Evolutionary conservation across 2,113 vertebrate species (phyloP), one percentile per base, ranked within the genome.

Genomic region (Macquaria australasica): DNA sequence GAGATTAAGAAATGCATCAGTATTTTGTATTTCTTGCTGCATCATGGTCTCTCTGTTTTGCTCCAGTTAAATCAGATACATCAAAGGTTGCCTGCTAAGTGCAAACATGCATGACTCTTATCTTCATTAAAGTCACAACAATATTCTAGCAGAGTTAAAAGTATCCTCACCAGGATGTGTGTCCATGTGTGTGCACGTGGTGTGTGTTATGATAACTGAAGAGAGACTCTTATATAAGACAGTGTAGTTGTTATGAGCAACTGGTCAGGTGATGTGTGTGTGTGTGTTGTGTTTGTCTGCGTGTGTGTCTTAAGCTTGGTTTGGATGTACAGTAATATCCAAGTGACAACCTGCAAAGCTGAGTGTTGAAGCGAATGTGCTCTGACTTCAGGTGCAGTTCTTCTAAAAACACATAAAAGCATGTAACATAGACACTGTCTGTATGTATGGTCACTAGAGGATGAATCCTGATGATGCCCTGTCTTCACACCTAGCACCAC

Each of bases 161-260:
- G 39, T 15, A 23, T 69, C 58, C 48, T 77, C 43, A 20, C 8
- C 64, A 53, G 82, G 59, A 73, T 45, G 73, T 82, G 73, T 77
- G 39, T 77, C 39, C 16, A 10, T 64, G 28, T 63, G 58, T 18
- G 56, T 48, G 73, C 39, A 11, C 23, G 23, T 4, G n/a, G 16
- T 41, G 34, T 62, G 64, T 79, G 62, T 77, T 77, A 7, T 87
- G 43, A 74, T 84, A 53, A 78, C 53, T 53, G 11, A 66, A 62
- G 60, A 68, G 21, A 72, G 39, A 70, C 70, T 83, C 73, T 89
- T 89, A 80, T 58, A 20, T 88, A 88, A 87, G 85, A 62, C 51
- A 45, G 66, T 63, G 55, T 51, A 51, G 76, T 73, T 86, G 59
- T 79, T 83, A 39, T 64, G 82, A 79, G 68, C 77, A 71, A 67